Base-by-base conservation (phyloP, 2,797 vertebrate species). In the Smutsia gigantea region DNA sequence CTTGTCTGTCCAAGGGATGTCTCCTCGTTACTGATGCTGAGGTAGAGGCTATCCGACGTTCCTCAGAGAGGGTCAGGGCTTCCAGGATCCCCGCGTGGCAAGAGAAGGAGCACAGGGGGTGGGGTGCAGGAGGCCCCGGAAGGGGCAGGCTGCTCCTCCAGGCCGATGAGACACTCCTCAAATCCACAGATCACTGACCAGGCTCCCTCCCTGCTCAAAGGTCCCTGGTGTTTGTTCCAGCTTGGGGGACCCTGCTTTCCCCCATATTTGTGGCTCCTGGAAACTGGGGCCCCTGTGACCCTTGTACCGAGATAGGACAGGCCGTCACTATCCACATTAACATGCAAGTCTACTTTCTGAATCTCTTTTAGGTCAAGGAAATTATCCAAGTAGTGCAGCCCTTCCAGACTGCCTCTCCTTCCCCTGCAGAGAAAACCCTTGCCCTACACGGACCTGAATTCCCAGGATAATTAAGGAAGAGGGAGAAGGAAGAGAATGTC, bases 121-220 rank as follows among this genome's bases (percentile, higher is more conserved):
- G 64, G 55, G 84, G 71, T 61, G 46, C 12, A 25, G 82, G 53
- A 87, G 78, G 42, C 27, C 18, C 72, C 63, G 53, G 96, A 97
- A 97, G 86, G 85, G 96, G 88, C 7, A 4, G 87, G 53, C n/a
- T 27, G 15, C 59, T 69, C 42, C 19, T 42, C 82, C 37, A 46
- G 75, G 93, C 85, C 96, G 95, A 97, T 93, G 94, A 92, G 96
- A 89, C 93, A 88, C 96, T 97, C 96, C 96, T 97, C 95, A 94
- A 96, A 97, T 97, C 95, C 95, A 88, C 92, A 97, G 95, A 93
- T 96, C 97, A 90, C 85, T 93, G 87, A 95, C 96, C 74, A 17
- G 18, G 87, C 51, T 93, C 86, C 90, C 93, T 95, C 92, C 90
- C 93, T 92, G 94, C 97, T 97, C 97, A 97, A 97, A 94, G 93